Conservation (phyloP, 2,113 vertebrate species). For the Varanus salvator region DNA sequence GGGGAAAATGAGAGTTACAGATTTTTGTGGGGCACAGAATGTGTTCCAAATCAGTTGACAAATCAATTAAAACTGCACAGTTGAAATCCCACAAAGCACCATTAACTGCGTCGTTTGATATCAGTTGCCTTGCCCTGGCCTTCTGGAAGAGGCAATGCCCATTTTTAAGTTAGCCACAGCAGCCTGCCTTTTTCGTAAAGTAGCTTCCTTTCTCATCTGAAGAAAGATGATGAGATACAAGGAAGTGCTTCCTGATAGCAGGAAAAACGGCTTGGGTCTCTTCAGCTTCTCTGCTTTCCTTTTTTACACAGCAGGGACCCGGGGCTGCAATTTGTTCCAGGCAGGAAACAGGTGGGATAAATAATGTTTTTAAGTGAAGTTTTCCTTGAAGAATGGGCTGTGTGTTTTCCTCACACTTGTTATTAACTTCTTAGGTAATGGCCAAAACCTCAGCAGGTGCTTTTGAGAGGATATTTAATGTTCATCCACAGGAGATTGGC, state of each 20-base stretch:
- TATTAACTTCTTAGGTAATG: constrained; percentile 45
- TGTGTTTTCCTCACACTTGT: constrained; percentile 58
- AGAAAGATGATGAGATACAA: fast-evolving
- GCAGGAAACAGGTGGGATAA: constrained; percentile 73
- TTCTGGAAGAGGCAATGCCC: not conserved
- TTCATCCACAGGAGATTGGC: constrained; percentile 22
- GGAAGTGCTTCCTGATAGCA: not conserved
- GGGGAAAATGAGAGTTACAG: too few species aligned
- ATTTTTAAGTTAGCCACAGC: not conserved
- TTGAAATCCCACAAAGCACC: not conserved
- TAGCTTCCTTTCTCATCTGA: fast-evolving
- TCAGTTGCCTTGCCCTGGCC: not conserved
- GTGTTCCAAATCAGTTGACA: not conserved
- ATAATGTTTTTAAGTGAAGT: constrained; percentile 64
- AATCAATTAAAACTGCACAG: not conserved
- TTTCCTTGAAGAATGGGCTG: constrained; percentile 63
- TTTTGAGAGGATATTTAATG: constrained; percentile 35
- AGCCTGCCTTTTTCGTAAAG: not conserved
- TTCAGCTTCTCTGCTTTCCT: constrained; percentile 43
- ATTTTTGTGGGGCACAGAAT: not conserved
- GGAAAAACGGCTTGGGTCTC: constrained; percentile 29
- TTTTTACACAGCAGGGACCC: constrained; percentile 61
- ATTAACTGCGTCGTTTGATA: not conserved
- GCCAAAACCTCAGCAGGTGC: constrained; percentile 62
- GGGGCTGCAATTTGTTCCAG: constrained; percentile 41